Percentiles rank a stretch among this genome's conserved stretches.
Conservation (phyloP, 2,888 invertebrate species). For the Ceramica pisi region DNA sequence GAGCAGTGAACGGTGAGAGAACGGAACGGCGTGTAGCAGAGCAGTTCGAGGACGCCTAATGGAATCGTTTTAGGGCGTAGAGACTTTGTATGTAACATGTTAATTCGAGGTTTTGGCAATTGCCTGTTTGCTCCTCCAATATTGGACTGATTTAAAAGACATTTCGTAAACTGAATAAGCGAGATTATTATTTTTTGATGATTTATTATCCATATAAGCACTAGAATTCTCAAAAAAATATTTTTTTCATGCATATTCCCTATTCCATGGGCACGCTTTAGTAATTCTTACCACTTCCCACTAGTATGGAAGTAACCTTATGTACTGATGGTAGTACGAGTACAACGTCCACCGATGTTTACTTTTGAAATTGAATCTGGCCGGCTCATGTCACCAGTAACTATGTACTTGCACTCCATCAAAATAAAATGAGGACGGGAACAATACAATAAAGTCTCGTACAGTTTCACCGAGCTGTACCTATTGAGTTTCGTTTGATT, state of each 20-base stretch:
- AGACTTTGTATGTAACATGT: too few relatives aligned
- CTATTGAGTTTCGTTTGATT: slow-evolving; percentile 28
- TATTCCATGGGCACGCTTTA: too few relatives aligned
- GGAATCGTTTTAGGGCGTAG: not conserved
- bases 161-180: too few relatives aligned
- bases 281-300: too few relatives aligned
- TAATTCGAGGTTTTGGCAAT: too few relatives aligned
- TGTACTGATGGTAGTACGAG: not conserved
- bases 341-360: slow-evolving; percentile 44
- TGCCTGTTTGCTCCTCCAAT: too few relatives aligned
- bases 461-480: slow-evolving; percentile 12
- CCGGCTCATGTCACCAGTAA: slow-evolving; percentile 28
- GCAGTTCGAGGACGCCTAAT: not conserved
- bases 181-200: too few relatives aligned
- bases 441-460: slow-evolving; percentile 39
- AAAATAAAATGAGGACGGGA: slow-evolving; percentile 41
- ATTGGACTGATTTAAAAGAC: too few relatives aligned
- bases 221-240: too few relatives aligned
- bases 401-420: slow-evolving; percentile 40
- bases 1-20: too few relatives aligned
- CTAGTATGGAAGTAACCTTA: not conserved
- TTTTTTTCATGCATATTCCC: too few relatives aligned
- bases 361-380: slow-evolving; percentile 63
- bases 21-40: not conserved
- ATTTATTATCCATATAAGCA: too few relatives aligned